These are phyloP conservation scores for Aleadryas rufinucha DNA, from an alignment of 2,113 vertebrate species.

Conservation along the genomic window DNA sequence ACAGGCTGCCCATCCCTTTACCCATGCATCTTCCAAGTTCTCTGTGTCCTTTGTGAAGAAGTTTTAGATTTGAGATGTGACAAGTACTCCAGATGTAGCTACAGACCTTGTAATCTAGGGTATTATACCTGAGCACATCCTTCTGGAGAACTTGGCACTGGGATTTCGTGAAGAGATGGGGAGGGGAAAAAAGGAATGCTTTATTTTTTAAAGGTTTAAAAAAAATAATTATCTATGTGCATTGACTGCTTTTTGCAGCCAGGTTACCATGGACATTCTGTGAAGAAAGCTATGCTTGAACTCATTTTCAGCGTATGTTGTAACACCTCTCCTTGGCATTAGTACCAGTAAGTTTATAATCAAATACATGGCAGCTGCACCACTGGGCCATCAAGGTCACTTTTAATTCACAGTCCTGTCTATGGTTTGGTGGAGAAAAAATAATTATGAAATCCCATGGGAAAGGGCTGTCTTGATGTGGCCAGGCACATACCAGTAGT, in stretches of 20 bases:
- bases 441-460: constrained; percentile 49
- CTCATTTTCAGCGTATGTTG: background rate
- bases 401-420: constrained; percentile 18
- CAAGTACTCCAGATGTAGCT: background rate
- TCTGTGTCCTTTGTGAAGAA: background rate
- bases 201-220: background rate
- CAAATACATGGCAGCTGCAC: constrained; percentile 30
- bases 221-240: background rate
- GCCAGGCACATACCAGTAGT: background rate
- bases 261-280: background rate
- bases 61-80: background rate
- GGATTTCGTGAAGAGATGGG: background rate
- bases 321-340: constrained; percentile 33
- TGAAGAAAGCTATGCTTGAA: background rate
- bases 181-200: background rate
- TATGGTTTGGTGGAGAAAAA: constrained; percentile 49
- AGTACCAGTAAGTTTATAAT: constrained; percentile 40
- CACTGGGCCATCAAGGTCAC: constrained; percentile 4
- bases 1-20: background rate
- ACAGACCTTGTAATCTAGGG: background rate
- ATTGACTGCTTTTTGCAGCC: background rate
- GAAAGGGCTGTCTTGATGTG: background rate
- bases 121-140: background rate
- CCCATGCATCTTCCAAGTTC: background rate
- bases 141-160: background rate